Base-by-base conservation (phyloP, 1,140 invertebrate genomes). In the Pseudomyrmex sp. region DNA sequence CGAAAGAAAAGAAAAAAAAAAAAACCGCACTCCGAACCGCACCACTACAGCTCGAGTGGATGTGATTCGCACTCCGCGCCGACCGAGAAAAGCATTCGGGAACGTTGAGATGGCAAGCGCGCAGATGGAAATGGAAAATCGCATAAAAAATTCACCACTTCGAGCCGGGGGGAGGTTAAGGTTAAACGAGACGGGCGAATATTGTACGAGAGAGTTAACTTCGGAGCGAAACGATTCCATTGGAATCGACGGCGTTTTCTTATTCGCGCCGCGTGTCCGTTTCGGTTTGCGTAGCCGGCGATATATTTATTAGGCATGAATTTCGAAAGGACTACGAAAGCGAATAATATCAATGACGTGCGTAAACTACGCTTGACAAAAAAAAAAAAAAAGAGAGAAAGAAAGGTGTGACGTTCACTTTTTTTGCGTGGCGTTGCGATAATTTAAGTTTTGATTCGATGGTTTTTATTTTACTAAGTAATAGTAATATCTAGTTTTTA, bases 11-110 rank as follows among this genome's bases (percentile, higher is more conserved):
- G 10, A 18, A 10, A 52, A 18, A 18, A 15, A 20, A 56, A 65
- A 18, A 46, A 69, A 10, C 52, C 65, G 35, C 35, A 63, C 65
- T 77, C 52, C 70, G 84, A 85, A 35, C 35, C 48, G 20, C 48
- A 20, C 61, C 80, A 72, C 59, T 65, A 48, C 70, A 54, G 82
- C 56, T 70, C 54, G 56, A 79, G 69, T 70, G 62, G 35, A 77
- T 76, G 87, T 88, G 83, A 85, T 54, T 68, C 77, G 83, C 86
- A 87, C 83, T 80, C 5, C 84, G 74, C 66, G 68, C 52, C 70
- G 35, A 56, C 70, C 48, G 70, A 77, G 59, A 85, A 70, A 87
- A 79, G 58, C 65, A 58, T 75, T 85, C 18, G 73, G 68, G 61
- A 68, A 69, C n/a, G 52, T 58, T 13, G 63, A 69, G 54, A 52